Evolutionary conservation across 2,888 invertebrate species (phyloP), one percentile per base, ranked within the genome.

Genomic region (Drosophila gaucha): DNA sequence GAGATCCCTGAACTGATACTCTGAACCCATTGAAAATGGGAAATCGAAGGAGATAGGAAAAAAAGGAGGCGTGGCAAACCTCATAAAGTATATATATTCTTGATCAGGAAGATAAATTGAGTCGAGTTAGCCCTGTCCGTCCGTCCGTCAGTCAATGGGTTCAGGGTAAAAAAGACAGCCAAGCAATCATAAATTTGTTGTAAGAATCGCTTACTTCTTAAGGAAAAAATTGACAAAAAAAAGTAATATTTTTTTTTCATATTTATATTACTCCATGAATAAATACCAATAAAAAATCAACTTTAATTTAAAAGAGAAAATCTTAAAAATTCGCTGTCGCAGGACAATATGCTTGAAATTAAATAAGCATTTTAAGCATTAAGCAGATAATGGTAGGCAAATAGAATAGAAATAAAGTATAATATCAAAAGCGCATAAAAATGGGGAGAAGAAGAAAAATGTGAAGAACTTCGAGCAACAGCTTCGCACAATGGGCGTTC

Each of bases 321-420:
- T 28, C 16, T 20, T 5, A 18, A 12, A 24, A 30, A 39, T 20
- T 47, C 9, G 2, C 6, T 22, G 16, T 0, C 4, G 41, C 10
- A 3, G 18, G 16, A 10, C n/a, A 63, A 28, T 30, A 41, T 67
- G 33, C 33, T 51, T 35, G 6, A 58, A 50, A 55, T 68, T 52
- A 65, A 78, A 67, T 78, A 69, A 78, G 46, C 58, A 59, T 58
- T 51, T 62, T 24, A 14, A 30, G 35, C 52, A 58, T 50, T 66
- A 62, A 78, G 49, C 39, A 39, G 41, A 58, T 57, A 65, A 67
- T 62, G 74, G 38, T 46, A 16, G 54, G 58, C 60, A 74, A 70
- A 62, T 60, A 51, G 22, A 28, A 44, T 39, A 26, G 30, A 14
- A 74, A 70, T 36, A 38, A n/a, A 59, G 24, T 14, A 62, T 60